phyloP scores from a whole-genome alignment of 1,140 invertebrate species.

The Medauroidea extradentata region DNA sequence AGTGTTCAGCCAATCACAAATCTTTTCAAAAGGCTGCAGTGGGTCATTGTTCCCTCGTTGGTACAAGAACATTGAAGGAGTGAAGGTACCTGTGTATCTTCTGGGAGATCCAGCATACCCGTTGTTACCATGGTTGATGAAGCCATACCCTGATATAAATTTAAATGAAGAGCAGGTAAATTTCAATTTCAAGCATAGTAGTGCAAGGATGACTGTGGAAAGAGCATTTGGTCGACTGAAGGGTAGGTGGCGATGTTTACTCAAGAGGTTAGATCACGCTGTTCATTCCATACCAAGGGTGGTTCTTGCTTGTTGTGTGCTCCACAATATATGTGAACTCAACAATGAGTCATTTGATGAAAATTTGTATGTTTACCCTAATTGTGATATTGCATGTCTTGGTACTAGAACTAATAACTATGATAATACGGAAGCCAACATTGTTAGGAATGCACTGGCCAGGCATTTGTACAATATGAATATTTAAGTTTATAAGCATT shows the following conservation, averaged over 20 bases:
- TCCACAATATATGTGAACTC: neutral
- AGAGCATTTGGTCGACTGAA: constrained; percentile 14
- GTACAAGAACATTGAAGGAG: neutral
- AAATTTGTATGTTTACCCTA: too few species aligned
- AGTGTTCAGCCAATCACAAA: too few species aligned
- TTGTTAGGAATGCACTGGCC: too few species aligned
- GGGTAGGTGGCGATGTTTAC: constrained; percentile 13
- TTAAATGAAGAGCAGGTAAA: constrained; percentile 11
- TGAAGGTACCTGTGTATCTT: constrained; percentile 10
- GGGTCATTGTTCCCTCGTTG: too few species aligned
- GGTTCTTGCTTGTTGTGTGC: constrained; percentile 11
- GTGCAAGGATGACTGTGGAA: constrained; percentile 21
- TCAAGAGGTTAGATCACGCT: constrained; percentile 6
- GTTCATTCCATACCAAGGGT: neutral
- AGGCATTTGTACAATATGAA: too few species aligned
- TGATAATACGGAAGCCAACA: too few species aligned
- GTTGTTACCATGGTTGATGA: constrained; percentile 16
- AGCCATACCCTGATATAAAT: constrained; percentile 12
- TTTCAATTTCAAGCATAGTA: constrained; percentile 19
- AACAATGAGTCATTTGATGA: constrained; percentile 3
- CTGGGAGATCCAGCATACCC: constrained; percentile 23
- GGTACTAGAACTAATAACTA: too few species aligned
- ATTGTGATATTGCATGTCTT: too few species aligned
- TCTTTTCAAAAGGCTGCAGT: too few species aligned
- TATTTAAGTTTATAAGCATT: too few species aligned